Evolutionary conservation across 2,113 vertebrate genomes (phyloP).

Genomic region (Suricata suricatta): DNA sequence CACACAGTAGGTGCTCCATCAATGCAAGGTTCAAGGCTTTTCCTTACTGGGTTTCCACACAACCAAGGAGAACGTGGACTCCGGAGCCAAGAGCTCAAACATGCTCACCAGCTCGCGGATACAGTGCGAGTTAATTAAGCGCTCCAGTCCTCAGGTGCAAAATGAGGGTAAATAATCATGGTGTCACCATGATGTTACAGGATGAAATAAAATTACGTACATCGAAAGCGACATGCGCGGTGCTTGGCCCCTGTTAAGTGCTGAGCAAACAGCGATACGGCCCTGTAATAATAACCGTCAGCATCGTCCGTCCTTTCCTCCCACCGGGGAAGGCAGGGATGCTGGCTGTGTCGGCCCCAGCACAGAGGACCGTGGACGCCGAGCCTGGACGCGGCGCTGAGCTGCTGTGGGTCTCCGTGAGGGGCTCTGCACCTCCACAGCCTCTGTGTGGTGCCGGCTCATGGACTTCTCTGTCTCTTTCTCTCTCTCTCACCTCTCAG

Average conservation of each 20-base stretch:
- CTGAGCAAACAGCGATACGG: not conserved
- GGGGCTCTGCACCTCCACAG: not conserved
- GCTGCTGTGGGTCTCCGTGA: fast-evolving
- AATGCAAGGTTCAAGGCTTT: not conserved
- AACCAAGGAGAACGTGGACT: not conserved
- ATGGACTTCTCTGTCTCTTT: not conserved
- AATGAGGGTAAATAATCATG: not conserved
- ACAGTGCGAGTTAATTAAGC: not conserved
- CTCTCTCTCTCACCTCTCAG: conserved; percentile 24
- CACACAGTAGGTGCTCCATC: not conserved
- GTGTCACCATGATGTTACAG: not conserved
- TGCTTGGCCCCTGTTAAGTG: not conserved
- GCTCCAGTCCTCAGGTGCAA: not conserved
- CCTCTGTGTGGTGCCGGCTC: not conserved
- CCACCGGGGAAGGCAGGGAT: not conserved
- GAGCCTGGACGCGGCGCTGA: fast-evolving
- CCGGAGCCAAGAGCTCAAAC: not conserved
- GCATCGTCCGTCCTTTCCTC: not conserved
- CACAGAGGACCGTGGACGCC: not conserved
- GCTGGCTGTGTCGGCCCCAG: not conserved
- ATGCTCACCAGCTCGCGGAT: not conserved
- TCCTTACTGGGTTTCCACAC: not conserved
- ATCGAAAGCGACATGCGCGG: not conserved
- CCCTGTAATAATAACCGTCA: fast-evolving
- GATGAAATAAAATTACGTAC: not conserved